Conservation (phyloP, 2,888 invertebrate species). For the Apomyelois bistriatella region DNA sequence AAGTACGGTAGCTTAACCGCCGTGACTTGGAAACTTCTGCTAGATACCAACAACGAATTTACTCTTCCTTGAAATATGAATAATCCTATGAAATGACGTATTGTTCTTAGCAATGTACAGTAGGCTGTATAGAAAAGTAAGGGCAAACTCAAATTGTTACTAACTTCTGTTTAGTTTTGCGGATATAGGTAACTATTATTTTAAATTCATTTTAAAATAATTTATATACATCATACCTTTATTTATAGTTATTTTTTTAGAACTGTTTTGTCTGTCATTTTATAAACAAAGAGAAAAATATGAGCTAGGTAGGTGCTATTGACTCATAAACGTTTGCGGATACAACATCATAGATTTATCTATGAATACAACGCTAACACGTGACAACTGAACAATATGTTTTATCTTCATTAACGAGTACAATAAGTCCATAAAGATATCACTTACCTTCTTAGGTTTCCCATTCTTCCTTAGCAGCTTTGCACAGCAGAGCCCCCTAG, state of each 20-base stretch:
- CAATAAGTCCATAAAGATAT: constrained; percentile 14
- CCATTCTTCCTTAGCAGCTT: constrained; percentile 90
- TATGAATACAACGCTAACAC: neutral
- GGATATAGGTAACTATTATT: too few species aligned
- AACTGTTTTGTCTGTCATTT: too few species aligned
- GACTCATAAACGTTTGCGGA: too few species aligned
- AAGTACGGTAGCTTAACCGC: constrained; percentile 48
- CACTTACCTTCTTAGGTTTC: constrained; percentile 87
- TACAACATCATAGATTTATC: too few species aligned
- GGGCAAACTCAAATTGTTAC: too few species aligned
- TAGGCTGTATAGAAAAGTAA: too few species aligned
- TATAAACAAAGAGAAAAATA: too few species aligned
- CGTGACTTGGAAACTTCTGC: constrained; percentile 47
- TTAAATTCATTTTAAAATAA: too few species aligned
- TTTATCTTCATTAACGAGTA: neutral
- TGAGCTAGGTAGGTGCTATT: too few species aligned
- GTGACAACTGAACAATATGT: neutral
- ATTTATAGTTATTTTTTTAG: too few species aligned
- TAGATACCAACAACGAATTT: constrained; percentile 51
- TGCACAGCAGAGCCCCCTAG: constrained; percentile 89
- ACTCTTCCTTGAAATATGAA: constrained; percentile 67
- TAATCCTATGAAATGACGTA: neutral
- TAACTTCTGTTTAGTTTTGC: too few species aligned
- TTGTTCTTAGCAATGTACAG: neutral
- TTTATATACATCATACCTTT: too few species aligned